phyloP scores from a whole-genome alignment of 1,140 invertebrate species.

The Nixonia krombeini region DNA sequence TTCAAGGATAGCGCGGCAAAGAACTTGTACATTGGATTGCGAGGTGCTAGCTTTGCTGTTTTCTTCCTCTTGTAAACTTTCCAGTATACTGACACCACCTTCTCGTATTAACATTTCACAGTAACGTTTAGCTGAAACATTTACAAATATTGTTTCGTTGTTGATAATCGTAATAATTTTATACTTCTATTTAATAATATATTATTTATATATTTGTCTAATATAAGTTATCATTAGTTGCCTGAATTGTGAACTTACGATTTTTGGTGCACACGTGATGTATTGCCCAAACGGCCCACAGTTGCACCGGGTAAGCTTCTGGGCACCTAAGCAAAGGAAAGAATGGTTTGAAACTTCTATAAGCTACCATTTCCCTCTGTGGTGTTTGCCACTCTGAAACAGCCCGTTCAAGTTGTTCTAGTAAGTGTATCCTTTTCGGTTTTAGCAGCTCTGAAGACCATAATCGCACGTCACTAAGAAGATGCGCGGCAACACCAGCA shows the following conservation, averaged over 20 bases:
- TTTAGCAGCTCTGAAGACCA: slow-evolving; percentile 68
- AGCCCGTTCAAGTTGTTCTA: slow-evolving; percentile 74
- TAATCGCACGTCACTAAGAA: slow-evolving; percentile 76
- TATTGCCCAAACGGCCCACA: slow-evolving; percentile 89
- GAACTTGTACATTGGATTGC: slow-evolving; percentile 63
- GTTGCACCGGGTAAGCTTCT: slow-evolving; percentile 79
- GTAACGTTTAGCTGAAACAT: slow-evolving; percentile 78
- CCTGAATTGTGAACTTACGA: slow-evolving; percentile 75
- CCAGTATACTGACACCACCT: slow-evolving; percentile 74
- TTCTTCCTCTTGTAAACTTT: slow-evolving; percentile 61
- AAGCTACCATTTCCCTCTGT: slow-evolving; percentile 87
- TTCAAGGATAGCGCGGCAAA: slow-evolving; percentile 70
- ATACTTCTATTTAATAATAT: slow-evolving; percentile 11
- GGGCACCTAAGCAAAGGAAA: slow-evolving; percentile 77
- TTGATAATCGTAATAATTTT: too few species aligned
- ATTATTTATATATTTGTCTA: slow-evolving; percentile 6
- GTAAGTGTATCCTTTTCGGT: slow-evolving; percentile 71
- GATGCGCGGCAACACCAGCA: slow-evolving; percentile 85
- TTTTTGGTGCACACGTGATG: slow-evolving; percentile 88
- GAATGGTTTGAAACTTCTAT: slow-evolving; percentile 86
- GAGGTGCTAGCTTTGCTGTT: slow-evolving; percentile 59
- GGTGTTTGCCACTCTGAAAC: slow-evolving; percentile 81
- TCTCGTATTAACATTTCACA: slow-evolving; percentile 81
- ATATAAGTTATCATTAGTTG: too few species aligned
- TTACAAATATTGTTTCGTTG: too few species aligned